A percentile compares a stretch with the other conserved stretches of the same genome.
These are phyloP conservation scores for Phyllotreta cruciferae DNA, from an alignment of 2,888 invertebrate genomes.

Conservation along the genomic window DNA sequence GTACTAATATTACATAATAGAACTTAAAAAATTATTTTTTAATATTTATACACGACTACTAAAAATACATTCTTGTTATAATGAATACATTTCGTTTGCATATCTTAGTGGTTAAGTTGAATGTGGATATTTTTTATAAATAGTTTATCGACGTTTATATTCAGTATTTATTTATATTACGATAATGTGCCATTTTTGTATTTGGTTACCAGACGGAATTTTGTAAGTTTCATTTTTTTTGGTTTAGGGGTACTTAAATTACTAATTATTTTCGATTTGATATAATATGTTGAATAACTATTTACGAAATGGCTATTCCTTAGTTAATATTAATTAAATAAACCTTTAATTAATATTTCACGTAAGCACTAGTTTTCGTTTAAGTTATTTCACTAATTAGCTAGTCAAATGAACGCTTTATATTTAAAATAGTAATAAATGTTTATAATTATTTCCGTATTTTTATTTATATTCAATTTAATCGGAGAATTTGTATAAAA, in stretches of 20 bases:
- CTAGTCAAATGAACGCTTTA: slow-evolving; percentile 42
- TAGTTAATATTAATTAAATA: not conserved
- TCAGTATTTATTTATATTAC: slow-evolving; percentile 3
- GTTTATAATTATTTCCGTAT: slow-evolving; percentile 9
- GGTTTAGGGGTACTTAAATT: slow-evolving; percentile 12
- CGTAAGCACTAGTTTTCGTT: not conserved
- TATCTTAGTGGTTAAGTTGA: slow-evolving; percentile 10
- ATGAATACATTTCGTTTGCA: not conserved
- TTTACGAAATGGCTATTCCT: not conserved
- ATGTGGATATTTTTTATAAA: slow-evolving; percentile 6
- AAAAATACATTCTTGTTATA: too few species aligned
- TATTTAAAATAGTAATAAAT: slow-evolving; percentile 28
- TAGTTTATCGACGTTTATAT: not conserved
- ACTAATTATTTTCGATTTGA: slow-evolving; percentile 1
- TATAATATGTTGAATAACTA: not conserved
- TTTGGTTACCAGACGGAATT: slow-evolving; percentile 8
- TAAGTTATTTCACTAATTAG: slow-evolving; percentile 43
- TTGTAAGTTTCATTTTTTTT: slow-evolving; percentile 1
- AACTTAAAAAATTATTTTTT: too few species aligned
- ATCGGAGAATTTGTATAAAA: too few species aligned
- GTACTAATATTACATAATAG: too few species aligned
- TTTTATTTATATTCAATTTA: too few species aligned
- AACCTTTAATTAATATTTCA: too few species aligned
- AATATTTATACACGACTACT: too few species aligned
- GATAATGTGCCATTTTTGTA: not conserved